Percentiles rank a stretch among this genome's conserved stretches.
Evolutionary conservation across 2,888 invertebrate species (phyloP).

Genomic region (Campaea margaritaria): DNA sequence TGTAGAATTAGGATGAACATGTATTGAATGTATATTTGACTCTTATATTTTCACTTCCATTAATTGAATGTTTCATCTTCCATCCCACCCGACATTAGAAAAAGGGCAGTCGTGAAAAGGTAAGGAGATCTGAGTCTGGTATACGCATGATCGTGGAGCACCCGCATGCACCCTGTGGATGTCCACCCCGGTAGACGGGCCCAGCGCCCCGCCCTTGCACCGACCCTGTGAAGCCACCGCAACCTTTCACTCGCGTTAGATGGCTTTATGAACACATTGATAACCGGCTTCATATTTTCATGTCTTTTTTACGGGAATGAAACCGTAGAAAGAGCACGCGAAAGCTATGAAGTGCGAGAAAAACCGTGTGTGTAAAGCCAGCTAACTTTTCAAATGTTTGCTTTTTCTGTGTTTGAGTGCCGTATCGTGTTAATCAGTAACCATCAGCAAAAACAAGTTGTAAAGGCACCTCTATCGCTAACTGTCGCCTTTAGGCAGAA

Average conservation of each 20-base stretch:
- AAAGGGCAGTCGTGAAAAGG: constrained; percentile 95
- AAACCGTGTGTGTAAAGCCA: constrained; percentile 15
- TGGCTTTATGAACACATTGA: constrained; percentile 26
- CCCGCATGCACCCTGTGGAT: constrained; percentile 77
- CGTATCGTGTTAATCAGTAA: constrained; percentile 11
- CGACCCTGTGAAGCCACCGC: constrained; percentile 42
- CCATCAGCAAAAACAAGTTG: constrained; percentile 37
- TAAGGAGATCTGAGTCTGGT: constrained; percentile 83
- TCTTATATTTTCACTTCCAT: constrained; percentile 67
- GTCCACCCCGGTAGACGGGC: constrained; percentile 47
- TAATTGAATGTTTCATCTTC: constrained; percentile 84
- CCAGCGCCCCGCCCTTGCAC: constrained; percentile 48
- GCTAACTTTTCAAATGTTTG: constrained; percentile 56
- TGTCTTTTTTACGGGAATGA: background rate
- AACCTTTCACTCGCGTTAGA: constrained; percentile 6
- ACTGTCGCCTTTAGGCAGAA: constrained; percentile 35
- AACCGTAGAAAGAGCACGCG: background rate
- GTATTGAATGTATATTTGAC: constrained; percentile 27
- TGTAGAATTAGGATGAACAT: constrained; percentile 12
- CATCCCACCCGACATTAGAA: constrained; percentile 88
- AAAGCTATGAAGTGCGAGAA: background rate
- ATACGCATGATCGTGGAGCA: constrained; percentile 76
- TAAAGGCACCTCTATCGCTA: constrained; percentile 35
- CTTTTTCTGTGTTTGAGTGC: constrained; percentile 63
- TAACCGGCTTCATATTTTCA: background rate